Conservation (phyloP, 2,888 invertebrate species). For the Hydropsyche betteni region DNA sequence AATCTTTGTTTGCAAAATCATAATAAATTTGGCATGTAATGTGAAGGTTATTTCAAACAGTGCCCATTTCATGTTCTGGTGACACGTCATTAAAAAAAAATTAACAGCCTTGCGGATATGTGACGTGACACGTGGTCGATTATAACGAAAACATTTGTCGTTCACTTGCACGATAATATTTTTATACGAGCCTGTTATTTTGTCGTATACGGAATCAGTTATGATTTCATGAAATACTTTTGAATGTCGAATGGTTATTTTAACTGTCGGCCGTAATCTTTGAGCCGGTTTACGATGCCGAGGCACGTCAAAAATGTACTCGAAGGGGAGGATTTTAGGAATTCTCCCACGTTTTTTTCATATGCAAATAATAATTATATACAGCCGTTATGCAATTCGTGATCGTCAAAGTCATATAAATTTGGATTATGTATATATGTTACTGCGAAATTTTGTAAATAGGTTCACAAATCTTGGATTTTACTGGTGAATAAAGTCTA, state of each 20-base stretch:
- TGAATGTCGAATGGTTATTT: constrained; percentile 24
- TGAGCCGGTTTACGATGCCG: not conserved
- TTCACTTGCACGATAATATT: constrained; percentile 28
- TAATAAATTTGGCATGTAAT: not conserved
- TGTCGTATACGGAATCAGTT: constrained; percentile 3
- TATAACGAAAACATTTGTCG: not conserved
- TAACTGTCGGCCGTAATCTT: constrained; percentile 11
- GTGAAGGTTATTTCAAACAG: not conserved
- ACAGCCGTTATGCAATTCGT: too few relatives aligned
- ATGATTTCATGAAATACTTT: constrained; percentile 31
- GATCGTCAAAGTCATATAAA: too few relatives aligned
- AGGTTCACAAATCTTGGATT: too few relatives aligned
- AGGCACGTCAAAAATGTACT: not conserved
- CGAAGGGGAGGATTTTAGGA: too few relatives aligned
- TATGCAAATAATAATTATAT: too few relatives aligned
- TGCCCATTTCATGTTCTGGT: constrained; percentile 43
- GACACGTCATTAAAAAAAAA: constrained; percentile 11
- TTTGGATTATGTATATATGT: too few relatives aligned
- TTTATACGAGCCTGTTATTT: constrained; percentile 25
- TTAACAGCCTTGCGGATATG: not conserved
- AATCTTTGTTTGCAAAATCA: not conserved
- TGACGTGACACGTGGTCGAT: constrained; percentile 6
- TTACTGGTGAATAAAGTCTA: too few relatives aligned
- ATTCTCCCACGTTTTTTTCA: too few relatives aligned
- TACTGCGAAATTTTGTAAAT: too few relatives aligned